Evolutionary conservation across 2,113 vertebrate genomes (phyloP).

Genomic region (Prinia subflava): DNA sequence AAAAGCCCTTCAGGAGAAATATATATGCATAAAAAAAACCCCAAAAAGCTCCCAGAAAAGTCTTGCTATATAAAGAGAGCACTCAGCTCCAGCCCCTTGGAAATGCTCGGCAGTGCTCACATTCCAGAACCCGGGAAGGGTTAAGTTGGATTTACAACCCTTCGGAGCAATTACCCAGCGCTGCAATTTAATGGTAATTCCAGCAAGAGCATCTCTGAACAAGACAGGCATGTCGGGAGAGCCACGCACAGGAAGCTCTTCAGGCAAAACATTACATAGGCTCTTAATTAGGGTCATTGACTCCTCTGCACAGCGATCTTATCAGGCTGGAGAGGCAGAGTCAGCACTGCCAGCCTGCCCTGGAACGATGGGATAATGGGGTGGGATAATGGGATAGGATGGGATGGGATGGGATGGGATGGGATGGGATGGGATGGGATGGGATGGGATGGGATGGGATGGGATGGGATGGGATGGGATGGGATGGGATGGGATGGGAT

Average conservation of each 20-base stretch:
- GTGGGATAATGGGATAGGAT: neutral
- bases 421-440: neutral
- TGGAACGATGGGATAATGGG: neutral
- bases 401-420: no score
- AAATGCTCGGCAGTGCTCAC: neutral
- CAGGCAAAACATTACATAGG: slow-evolving; percentile 51
- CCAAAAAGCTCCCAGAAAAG: neutral
- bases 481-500: no score
- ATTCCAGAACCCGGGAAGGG: slow-evolving; percentile 26
- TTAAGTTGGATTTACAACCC: slow-evolving; percentile 41
- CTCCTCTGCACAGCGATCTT: slow-evolving; percentile 15
- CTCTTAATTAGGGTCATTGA: slow-evolving; percentile 54
- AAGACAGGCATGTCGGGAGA: slow-evolving; percentile 51
- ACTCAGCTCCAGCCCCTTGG: neutral
- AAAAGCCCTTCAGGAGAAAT: slow-evolving; percentile 51
- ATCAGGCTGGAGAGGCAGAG: neutral
- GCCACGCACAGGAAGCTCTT: slow-evolving; percentile 55
- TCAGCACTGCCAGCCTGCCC: neutral
- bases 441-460: no score
- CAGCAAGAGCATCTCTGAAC: slow-evolving; percentile 52
- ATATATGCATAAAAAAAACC: neutral
- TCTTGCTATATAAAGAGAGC: neutral
- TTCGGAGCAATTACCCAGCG: neutral
- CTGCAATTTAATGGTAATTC: slow-evolving; percentile 57
- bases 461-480: no score